Base-by-base conservation (phyloP, 2,888 invertebrate genomes). In the Netelia melanura region DNA sequence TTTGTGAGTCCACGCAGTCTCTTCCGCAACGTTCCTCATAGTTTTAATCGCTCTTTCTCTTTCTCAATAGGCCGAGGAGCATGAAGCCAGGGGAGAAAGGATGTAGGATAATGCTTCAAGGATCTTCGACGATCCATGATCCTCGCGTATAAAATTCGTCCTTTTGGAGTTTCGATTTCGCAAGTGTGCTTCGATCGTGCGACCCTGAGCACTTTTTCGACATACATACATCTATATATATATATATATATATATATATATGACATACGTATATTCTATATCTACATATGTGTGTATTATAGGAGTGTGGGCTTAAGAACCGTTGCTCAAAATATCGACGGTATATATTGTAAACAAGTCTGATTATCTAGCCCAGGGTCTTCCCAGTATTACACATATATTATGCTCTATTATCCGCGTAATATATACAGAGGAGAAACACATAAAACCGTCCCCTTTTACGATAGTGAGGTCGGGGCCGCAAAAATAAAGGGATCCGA, bases 151-250 rank as follows among this genome's bases (percentile, higher is more conserved):
- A 25, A 64, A 43, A 65, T 65, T 70, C 68, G 58, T 44, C 25
- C 25, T 72, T 83, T 44, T 17, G n/a, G n/a, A 43, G 48, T 68
- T 83, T 75, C 54, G 62, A 74, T 83, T 83, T 74, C 61, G 83
- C 78, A 78, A 74, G 48, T 78, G 25, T 30, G 61, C 30, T 67
- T 80, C 65, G 61, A 38, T 62, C 30, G 23, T 30, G 43, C 70
- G 75, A 70, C 79, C 79, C 64, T 61, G 83, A 83, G 70, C 74
- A 77, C 67, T 62, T 61, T 65, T 70, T 76, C 70, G 75, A 38
- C 70, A 43, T 43, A 6, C 30, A 17, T 30, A 14, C 11, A 21
- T 71, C 2, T 56, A 56, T n/a, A 71, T 25, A 48, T 48, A 48
- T 9, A 30, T 30, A 30, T 5, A 30, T 11, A 0, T 21, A 9